phyloP scores from a whole-genome alignment of 2,797 vertebrate species.

The Molothrus aeneus region DNA sequence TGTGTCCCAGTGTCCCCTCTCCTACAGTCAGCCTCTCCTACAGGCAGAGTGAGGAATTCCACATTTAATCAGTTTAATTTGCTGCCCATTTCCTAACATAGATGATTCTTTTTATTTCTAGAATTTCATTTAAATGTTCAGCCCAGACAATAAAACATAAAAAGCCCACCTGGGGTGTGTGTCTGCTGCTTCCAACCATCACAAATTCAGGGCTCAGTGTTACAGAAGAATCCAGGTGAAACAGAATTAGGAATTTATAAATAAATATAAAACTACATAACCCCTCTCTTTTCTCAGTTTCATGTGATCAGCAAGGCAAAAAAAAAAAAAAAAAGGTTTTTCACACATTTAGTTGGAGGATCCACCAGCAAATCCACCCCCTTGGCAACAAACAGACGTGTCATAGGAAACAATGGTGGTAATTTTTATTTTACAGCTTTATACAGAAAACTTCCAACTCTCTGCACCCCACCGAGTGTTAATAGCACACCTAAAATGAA shows the following conservation, averaged over 20 bases:
- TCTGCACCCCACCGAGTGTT: conserved; percentile 91
- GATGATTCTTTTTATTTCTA: background rate
- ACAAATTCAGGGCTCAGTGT: background rate
- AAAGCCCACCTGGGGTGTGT: background rate
- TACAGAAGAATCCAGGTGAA: background rate
- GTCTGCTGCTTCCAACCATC: background rate
- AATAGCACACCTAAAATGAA: conserved; percentile 95
- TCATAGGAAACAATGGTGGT: conserved; percentile 96
- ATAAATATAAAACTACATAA: background rate
- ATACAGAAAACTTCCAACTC: conserved; percentile 95
- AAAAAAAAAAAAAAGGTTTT: background rate
- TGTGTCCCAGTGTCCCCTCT: background rate
- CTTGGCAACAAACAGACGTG: conserved; percentile 71
- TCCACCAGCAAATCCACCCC: background rate
- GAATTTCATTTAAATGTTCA: background rate
- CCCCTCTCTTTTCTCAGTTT: background rate
- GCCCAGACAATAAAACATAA: background rate
- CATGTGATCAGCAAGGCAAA: background rate
- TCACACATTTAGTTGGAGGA: background rate
- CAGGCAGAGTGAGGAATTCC: background rate
- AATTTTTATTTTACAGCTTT: conserved; percentile 99
- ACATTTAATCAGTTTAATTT: background rate
- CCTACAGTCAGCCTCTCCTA: background rate
- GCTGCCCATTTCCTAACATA: background rate
- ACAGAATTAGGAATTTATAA: background rate